Conservation (phyloP, 2,113 vertebrate species). For the Rhynchomys soricoides region DNA sequence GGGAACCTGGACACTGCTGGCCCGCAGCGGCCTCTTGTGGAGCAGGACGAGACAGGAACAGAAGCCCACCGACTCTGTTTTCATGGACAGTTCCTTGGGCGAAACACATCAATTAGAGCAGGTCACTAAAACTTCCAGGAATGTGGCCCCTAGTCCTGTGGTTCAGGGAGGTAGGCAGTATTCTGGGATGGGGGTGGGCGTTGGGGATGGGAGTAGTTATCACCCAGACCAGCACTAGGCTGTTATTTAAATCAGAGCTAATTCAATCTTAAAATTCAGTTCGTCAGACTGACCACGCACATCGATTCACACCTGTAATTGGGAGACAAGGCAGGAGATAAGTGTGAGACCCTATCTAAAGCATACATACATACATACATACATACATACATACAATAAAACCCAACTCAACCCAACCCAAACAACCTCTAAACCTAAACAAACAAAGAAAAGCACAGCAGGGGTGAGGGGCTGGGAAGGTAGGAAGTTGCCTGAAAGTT, state of each 20-base stretch:
- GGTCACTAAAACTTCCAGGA: not conserved
- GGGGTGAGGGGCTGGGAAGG: not conserved
- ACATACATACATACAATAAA: no score
- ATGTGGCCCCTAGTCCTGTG: not conserved
- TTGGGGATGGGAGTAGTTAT: not conserved
- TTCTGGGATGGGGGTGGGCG: rapidly evolving
- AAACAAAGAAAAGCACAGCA: not conserved
- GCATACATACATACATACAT: not conserved
- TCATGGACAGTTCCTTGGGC: not conserved
- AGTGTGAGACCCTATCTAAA: not conserved
- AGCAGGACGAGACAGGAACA: not conserved
- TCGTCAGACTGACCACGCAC: not conserved
- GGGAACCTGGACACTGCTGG: not conserved
- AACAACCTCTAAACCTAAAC: not conserved
- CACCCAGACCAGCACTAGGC: not conserved
- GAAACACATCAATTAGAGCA: not conserved
- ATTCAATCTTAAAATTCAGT: not conserved
- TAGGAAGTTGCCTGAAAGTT: not conserved
- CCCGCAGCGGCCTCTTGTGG: slow-evolving; percentile 79
- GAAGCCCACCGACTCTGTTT: not conserved
- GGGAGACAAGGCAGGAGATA: not conserved
- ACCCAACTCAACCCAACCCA: not conserved
- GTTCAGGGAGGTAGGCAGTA: not conserved
- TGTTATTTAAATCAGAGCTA: not conserved
- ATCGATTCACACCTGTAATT: not conserved